These are phyloP conservation scores for Aplodontia rufa DNA, from an alignment of 2,113 vertebrate genomes.

Conservation along the genomic window DNA sequence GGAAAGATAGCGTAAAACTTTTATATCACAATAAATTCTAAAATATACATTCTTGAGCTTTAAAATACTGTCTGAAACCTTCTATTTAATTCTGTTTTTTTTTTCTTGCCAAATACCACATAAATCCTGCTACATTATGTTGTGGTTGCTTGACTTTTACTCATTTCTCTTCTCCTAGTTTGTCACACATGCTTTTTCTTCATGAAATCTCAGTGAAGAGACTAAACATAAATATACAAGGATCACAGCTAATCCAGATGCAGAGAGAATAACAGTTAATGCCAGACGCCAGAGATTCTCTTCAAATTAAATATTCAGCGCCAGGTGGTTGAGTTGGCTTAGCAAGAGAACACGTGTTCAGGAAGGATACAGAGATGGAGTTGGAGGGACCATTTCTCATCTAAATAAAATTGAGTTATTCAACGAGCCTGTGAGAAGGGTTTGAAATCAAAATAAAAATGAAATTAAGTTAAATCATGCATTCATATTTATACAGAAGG, in stretches of 20 bases:
- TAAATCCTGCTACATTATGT: neutral
- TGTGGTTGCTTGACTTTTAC: neutral
- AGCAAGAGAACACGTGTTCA: conserved; percentile 82
- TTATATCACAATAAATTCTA: neutral
- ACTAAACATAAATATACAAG: conserved; percentile 65
- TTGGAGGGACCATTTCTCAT: conserved; percentile 37
- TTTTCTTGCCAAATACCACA: neutral
- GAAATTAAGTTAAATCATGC: conserved; percentile 45
- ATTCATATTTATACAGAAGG: conserved; percentile 10
- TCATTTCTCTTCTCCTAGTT: neutral
- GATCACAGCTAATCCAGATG: conserved; percentile 74
- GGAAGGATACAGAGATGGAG: conserved; percentile 63
- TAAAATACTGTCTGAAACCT: neutral
- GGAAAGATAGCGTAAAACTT: neutral
- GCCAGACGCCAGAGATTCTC: conserved; percentile 87
- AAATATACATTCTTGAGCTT: neutral
- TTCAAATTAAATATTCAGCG: conserved; percentile 82
- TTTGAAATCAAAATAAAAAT: conserved; percentile 42
- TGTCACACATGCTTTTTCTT: conserved; percentile 55
- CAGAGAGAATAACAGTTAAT: conserved; percentile 43
- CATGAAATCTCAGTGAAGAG: conserved; percentile 50
- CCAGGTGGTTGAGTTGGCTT: conserved; percentile 87
- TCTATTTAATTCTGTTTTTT: neutral
- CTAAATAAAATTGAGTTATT: conserved; percentile 27
- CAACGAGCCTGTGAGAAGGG: neutral